Evolutionary conservation across 2,113 vertebrate species (phyloP).

Genomic region (Stigmatopora nigra): DNA sequence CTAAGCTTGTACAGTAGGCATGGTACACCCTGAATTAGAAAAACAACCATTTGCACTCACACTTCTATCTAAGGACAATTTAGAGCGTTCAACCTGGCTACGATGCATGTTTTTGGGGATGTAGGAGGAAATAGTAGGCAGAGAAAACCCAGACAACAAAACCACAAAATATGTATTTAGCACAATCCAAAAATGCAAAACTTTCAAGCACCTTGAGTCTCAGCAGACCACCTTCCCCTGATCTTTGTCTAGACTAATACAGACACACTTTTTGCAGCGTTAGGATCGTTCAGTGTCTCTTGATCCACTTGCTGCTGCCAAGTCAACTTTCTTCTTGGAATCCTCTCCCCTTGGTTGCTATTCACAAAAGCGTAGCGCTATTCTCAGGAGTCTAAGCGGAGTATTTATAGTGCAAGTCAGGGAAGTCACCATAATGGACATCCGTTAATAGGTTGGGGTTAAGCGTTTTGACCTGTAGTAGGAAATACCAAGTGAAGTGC

Average conservation of each 20-base stretch:
- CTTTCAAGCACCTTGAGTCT: background rate
- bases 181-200: background rate
- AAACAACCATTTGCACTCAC: no score
- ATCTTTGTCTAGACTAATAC: conserved; percentile 7
- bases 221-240: conserved; percentile 5
- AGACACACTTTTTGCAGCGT: background rate
- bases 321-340: conserved; percentile 16
- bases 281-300: conserved; percentile 1
- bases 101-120: no score
- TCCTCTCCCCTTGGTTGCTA: conserved; percentile 21
- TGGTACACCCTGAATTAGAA: no score
- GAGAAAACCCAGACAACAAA: background rate
- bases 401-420: conserved; percentile 39
- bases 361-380: conserved; percentile 42
- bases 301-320: background rate
- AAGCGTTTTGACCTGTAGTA: conserved; percentile 25
- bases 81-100: no score
- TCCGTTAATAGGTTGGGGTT: conserved; percentile 39
- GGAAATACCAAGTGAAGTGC: background rate
- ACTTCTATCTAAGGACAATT: no score
- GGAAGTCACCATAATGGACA: conserved; percentile 30
- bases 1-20: no score
- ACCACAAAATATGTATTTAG: background rate
- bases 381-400: conserved; percentile 46
- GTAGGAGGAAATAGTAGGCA: no score